phyloP scores from a whole-genome alignment of 2,888 invertebrate genomes.

The Amiota mariae region DNA sequence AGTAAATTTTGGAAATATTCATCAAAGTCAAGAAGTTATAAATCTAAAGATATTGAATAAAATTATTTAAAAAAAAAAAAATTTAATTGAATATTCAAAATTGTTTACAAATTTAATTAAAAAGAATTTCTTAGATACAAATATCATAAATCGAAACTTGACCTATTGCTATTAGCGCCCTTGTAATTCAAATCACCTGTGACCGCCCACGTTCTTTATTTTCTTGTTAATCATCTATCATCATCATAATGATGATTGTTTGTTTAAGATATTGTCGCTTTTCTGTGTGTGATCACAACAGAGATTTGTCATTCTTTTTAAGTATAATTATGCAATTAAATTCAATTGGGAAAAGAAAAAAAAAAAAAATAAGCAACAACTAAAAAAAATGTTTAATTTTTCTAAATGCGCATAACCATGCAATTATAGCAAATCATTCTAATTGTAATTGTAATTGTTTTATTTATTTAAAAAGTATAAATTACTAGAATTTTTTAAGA shows the following conservation, averaged over 20 bases:
- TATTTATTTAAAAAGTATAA: conserved; percentile 9
- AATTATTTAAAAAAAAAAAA: no score
- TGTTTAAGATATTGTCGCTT: no score
- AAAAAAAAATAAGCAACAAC: neutral
- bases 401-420: neutral
- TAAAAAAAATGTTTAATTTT: conserved; percentile 1
- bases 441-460: neutral
- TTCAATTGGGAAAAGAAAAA: neutral
- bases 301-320: conserved; percentile 15
- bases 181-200: neutral
- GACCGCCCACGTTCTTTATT: no score
- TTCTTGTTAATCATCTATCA: neutral
- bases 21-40: no score
- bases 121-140: no score
- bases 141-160: neutral
- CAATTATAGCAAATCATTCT: conserved; percentile 2
- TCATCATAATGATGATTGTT: neutral
- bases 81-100: no score
- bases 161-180: neutral
- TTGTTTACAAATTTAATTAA: no score
- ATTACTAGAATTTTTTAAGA: neutral
- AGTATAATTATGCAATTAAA: conserved; percentile 39
- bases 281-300: neutral
- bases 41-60: no score
- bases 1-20: no score